These are phyloP conservation scores for Gambelia wislizenii DNA, from an alignment of 2,797 vertebrate genomes.

Conservation along the genomic window DNA sequence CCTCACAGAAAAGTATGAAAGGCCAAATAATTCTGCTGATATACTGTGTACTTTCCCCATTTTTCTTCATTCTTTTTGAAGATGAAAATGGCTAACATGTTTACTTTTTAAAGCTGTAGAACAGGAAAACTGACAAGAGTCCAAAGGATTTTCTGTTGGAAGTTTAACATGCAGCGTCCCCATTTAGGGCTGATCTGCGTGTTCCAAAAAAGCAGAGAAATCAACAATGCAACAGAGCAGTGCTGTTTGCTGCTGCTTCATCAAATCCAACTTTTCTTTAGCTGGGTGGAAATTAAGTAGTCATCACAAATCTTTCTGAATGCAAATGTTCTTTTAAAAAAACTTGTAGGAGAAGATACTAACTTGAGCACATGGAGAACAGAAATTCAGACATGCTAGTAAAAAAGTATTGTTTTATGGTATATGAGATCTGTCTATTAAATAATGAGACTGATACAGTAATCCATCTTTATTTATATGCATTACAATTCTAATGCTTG, in stretches of 20 bases:
- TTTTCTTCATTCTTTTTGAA: slow-evolving; percentile 32
- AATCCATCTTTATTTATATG: too few relatives aligned
- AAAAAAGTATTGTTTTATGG: slow-evolving; percentile 34
- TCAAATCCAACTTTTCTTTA: neutral
- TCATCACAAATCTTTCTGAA: slow-evolving; percentile 18
- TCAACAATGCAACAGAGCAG: neutral
- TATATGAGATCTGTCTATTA: too few relatives aligned
- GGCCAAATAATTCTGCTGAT: slow-evolving; percentile 35
- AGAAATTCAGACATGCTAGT: neutral
- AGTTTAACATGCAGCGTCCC: neutral
- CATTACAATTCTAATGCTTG: too few relatives aligned
- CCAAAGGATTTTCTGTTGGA: neutral
- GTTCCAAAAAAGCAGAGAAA: neutral
- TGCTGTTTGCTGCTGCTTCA: neutral
- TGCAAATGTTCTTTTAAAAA: slow-evolving; percentile 30
- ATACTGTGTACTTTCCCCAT: slow-evolving; percentile 18
- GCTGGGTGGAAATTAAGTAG: slow-evolving; percentile 43
- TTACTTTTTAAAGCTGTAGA: slow-evolving; percentile 26
- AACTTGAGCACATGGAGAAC: neutral
- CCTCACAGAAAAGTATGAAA: slow-evolving; percentile 42
- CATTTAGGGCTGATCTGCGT: neutral
- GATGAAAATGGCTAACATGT: slow-evolving; percentile 4
- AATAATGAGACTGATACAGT: too few relatives aligned
- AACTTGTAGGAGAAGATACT: slow-evolving; percentile 6
- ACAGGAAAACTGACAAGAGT: slow-evolving; percentile 12